Evolutionary conservation across 53 echinoderm and acorn worm genomes (phyloP), one percentile per base, ranked within the genome.

Genomic region (Echinometra lucunter): DNA sequence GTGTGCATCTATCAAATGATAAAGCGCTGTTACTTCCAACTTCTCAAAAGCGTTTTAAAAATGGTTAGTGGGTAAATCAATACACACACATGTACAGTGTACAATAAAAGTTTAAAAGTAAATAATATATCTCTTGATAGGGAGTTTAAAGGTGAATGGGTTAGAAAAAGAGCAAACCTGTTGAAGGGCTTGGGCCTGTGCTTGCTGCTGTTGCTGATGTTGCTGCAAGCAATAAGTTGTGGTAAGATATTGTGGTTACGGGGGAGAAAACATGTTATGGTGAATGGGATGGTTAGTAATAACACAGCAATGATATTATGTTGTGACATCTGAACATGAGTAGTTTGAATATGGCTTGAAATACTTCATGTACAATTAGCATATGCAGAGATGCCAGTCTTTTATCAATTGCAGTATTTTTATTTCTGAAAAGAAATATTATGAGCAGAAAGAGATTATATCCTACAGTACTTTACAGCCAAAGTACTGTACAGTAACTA

Each of bases 171-270:
- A 69, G 57, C 93, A 93, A 93, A 93, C 93, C 93, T 93, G 93
- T 81, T 93, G 93, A 10, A 93, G 93, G 27, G 93, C 93, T 80
- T 93, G 93, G 13, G 93, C 93, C 81, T 93, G 93, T 32, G 93
- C 93, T 57, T 75, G 80, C 16, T 74, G 67, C 15, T 92, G 69
- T 27, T 92, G 69, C 25, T 93, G 93, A 23, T 93, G 93, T 15
- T 93, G 93, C 92, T 92, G 92, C 25, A 74, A 49, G 67, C 67
- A 92, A 72, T 44, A 28, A 44, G 92, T 92, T 67, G 92, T 90
- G 74, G 66, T 47, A 70, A n/a, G 53, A 92, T 35, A 37, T 92
- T 92, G 44, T n/a, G 67, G 78, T 78, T 78, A 21, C 16, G 35
- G 78, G 38, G 38, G 55, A 88, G 37, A 88, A 88, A 47, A 88